Percentiles rank a stretch among this genome's conserved stretches.
phyloP scores from a whole-genome alignment of 2,797 vertebrate species.

The Furcifer pardalis region DNA sequence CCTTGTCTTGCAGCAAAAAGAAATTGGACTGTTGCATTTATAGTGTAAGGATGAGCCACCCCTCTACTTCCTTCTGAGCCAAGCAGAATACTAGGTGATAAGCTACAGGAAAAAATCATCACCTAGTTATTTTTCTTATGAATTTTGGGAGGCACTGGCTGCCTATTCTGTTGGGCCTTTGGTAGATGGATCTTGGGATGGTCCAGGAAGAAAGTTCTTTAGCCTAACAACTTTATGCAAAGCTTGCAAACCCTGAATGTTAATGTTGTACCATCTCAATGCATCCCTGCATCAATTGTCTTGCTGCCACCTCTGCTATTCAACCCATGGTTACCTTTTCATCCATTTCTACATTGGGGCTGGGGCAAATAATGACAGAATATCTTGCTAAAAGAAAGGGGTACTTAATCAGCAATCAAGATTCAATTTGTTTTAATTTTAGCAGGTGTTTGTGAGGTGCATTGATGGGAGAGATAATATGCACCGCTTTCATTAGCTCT shows the following conservation, averaged over 20 bases:
- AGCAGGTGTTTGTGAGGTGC: slow-evolving; percentile 89
- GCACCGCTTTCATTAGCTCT: slow-evolving; percentile 89
- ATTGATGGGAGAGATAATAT: slow-evolving; percentile 89
- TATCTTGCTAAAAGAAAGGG: slow-evolving; percentile 87
- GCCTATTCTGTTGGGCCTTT: slow-evolving; percentile 48
- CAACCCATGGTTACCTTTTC: slow-evolving; percentile 77
- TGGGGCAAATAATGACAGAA: slow-evolving; percentile 87
- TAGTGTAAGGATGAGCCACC: no score
- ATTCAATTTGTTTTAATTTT: slow-evolving; percentile 91
- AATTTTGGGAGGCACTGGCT: neutral
- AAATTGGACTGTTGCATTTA: no score
- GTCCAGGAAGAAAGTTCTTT: neutral
- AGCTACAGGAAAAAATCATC: neutral
- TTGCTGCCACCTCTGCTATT: slow-evolving; percentile 80
- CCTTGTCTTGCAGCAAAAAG: no score
- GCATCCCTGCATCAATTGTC: slow-evolving; percentile 74
- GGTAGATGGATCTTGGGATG: no score
- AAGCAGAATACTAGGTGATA: neutral
- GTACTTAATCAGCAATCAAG: slow-evolving; percentile 92
- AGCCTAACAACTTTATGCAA: slow-evolving; percentile 56
- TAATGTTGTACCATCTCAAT: slow-evolving; percentile 75
- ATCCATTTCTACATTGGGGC: slow-evolving; percentile 83
- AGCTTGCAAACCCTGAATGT: slow-evolving; percentile 74
- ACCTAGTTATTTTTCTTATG: neutral
- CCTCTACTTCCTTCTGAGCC: neutral